Base-by-base conservation (phyloP, 2,113 vertebrate species). In the Esox niger region DNA sequence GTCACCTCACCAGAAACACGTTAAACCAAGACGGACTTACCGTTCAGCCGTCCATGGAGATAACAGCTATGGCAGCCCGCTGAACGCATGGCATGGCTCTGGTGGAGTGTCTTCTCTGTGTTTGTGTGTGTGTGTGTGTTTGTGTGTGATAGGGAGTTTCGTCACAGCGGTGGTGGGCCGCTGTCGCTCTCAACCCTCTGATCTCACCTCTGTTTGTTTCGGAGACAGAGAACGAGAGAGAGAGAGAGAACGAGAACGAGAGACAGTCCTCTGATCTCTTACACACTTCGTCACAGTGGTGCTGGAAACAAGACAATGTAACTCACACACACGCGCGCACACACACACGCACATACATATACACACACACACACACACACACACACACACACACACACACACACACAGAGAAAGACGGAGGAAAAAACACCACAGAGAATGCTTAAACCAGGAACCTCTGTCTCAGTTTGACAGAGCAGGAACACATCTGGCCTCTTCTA, bases 261-360 rank as follows among this genome's bases (percentile, higher is more conserved):
- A n/a, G n/a, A n/a, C n/a, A n/a, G n/a, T n/a, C n/a, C n/a, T n/a
- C n/a, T n/a, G n/a, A n/a, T n/a, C n/a, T n/a, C 29, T 61, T 77
- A 74, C 68, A 60, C 71, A 74, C 75, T 82, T 85, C 82, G 84
- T 87, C 86, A 89, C 84, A 79, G 68, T 82, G 82, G 84, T 86
- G 83, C 79, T 89, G 84, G 84, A 87, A 87, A 88, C 73, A 82
- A 75, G 32, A 62, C 47, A 3, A 65, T 62, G 11, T 38, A 55
- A 67, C 47, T 57, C 20, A 54, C 47, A 57, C 17, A 33, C 21
- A 58, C 8, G 38, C 27, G 8, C 3, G 3, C 29, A 57, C 66
- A 61, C n/a, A 71, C 7, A 11, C 43, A 68, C 26, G 43, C 31
- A 62, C 13, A 21, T 21, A 68, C 6, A 5, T 2, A 57, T 43